Evolutionary conservation across 2,113 vertebrate genomes (phyloP), one percentile per base, ranked within the genome.

Genomic region (Gopherus flavomarginatus): DNA sequence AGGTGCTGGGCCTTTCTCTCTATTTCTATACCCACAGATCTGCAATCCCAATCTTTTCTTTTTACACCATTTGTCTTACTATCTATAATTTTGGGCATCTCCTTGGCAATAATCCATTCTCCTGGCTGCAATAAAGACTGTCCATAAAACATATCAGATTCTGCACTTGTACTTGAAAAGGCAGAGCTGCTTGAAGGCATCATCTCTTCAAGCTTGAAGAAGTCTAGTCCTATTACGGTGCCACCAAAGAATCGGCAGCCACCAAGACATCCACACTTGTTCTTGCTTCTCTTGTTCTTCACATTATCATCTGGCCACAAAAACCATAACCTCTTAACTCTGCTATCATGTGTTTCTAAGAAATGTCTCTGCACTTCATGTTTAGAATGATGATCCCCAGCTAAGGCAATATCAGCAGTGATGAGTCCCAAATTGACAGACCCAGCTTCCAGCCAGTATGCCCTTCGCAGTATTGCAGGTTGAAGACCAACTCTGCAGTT

Each of bases 271-370:
- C 99, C 99, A 90, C 99, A 99, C 77, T 99, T 99, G 97, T 99
- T 99, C 96, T 98, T 99, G 96, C 98, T 98, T 83, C 99, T 99
- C 96, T 99, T 99, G 95, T 98, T 99, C 88, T 98, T 98, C 93
- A 98, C 90, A 11, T 98, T 97, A 38, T 99, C 99, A 27, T 99
- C 99, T 19, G 99, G 99, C 99, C 99, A 99, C 91, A 99, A 97
- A 98, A 99, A 99, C 99, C 99, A 99, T 75, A 99, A 97, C 85
- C 99, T 99, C 97, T 99, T 99, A 59, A 98, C 99, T 77, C 99
- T 98, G 86, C 96, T 98, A 88, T 99, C 99, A 8, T 99, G 99
- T 0, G 97, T 99, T 97, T 99, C 99, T 97, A 99, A 97, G 98
- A 99, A 99, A 50, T 98, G 98, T 88, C 99, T 99, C 96, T 99